Percentiles rank a stretch among this genome's conserved stretches.
phyloP scores from a whole-genome alignment of 2,888 invertebrate species.

The Chironomus riparius region DNA sequence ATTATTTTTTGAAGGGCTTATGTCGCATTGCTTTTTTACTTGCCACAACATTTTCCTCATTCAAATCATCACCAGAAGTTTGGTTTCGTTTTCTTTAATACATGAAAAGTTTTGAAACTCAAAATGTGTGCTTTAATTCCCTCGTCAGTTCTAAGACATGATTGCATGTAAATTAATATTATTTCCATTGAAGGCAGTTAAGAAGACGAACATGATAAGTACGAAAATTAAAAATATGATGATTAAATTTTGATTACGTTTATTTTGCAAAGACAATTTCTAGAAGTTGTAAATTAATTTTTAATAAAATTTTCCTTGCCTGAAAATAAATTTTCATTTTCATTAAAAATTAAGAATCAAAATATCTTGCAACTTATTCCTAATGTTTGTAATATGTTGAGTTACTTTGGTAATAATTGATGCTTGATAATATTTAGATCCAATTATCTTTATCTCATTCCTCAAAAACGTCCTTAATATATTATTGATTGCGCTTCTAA shows the following conservation, averaged over 20 bases:
- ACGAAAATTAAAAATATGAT: background rate
- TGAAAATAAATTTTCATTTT: background rate
- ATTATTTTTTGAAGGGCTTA: background rate
- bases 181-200: too few relatives aligned
- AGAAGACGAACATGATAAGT: background rate
- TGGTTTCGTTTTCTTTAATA: background rate
- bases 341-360: background rate
- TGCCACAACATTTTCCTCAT: background rate
- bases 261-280: background rate
- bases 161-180: too few relatives aligned
- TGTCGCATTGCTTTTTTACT: background rate
- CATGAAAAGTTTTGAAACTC: background rate
- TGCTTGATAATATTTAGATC: too few relatives aligned
- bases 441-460: too few relatives aligned
- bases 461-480: too few relatives aligned
- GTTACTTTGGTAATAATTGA: too few relatives aligned
- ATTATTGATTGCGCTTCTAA: too few relatives aligned
- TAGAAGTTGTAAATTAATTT: background rate
- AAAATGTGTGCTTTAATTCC: too few relatives aligned
- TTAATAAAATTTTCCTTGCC: background rate
- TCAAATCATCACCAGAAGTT: background rate
- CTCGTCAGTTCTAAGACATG: too few relatives aligned
- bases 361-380: background rate
- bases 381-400: background rate
- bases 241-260: background rate